Base-by-base conservation (phyloP, 1,140 invertebrate genomes). In the Pachyrhynchus sulphureomaculatus region DNA sequence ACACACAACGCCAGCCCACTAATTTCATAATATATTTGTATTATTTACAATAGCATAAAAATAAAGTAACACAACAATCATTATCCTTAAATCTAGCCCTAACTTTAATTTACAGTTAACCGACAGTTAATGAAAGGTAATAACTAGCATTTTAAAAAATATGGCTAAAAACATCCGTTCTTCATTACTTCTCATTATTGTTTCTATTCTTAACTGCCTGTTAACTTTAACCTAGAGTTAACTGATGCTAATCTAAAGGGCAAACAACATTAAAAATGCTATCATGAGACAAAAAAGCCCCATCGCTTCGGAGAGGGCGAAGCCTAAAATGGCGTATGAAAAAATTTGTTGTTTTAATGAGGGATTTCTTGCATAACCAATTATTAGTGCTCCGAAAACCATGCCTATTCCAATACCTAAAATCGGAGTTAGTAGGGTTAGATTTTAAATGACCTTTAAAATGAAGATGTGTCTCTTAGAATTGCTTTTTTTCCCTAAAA, bases 261-360 rank as follows among this genome's bases (percentile, higher is more conserved):
- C 92, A 81, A 93, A 96, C 59, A 97, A 80, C 75, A 97, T 84
- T 64, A 96, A 78, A 81, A 97, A 96, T 39, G 92, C 90, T 83
- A 97, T 94, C 91, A 96, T 96, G 64, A 97, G 79, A 83, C 93
- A 95, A 82, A 97, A 97, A 36, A 98, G 85, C 93, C 95, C 90
- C 96, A 95, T 66, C 95, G 93, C 12, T 85, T 98, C 95, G 58
- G 92, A 91, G 29, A 98, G 79, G 67, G 94, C 94, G 82, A 97
- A 97, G 72, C 93, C 93, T 69, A 96, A 80, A 76, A 96, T 91
- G 61, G 92, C 92, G 80, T 96, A 96, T 53, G 90, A 90, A 80
- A 97, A 98, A 65, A 96, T 82, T 81, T 96, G 93, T 72, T 92
- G 89, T 79, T 97, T 98, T 59, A 97, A 78, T 62, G 92, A 93